phyloP scores from a whole-genome alignment of 2,797 vertebrate genomes.

The Syncerus caffer region DNA sequence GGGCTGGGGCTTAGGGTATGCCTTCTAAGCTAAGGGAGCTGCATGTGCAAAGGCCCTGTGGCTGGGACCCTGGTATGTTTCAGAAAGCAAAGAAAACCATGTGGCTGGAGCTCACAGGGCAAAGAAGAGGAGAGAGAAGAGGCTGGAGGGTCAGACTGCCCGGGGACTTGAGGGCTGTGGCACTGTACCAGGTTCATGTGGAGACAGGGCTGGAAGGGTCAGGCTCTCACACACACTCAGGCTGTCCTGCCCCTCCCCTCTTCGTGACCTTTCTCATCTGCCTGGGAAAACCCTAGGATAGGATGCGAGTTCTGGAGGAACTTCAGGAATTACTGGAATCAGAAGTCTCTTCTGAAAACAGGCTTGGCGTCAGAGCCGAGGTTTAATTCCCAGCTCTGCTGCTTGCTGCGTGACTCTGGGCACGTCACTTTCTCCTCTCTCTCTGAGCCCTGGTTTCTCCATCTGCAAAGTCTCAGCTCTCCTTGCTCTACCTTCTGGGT shows the following conservation, averaged over 20 bases:
- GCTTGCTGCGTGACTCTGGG: neutral
- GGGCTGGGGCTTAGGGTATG: neutral
- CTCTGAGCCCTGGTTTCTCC: neutral
- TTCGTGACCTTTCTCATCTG: neutral
- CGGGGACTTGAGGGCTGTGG: neutral
- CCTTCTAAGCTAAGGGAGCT: neutral
- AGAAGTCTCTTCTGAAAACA: neutral
- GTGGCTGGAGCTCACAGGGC: neutral
- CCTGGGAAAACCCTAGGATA: neutral
- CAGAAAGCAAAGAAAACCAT: neutral
- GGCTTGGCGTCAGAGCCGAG: neutral
- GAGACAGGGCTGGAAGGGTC: neutral
- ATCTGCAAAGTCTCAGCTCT: neutral
- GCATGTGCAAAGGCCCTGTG: neutral
- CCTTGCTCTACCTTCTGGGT: neutral
- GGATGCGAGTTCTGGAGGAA: neutral
- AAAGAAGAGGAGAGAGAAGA: neutral
- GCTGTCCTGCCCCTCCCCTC: neutral
- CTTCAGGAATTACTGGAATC: neutral
- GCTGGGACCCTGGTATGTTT: neutral
- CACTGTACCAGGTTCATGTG: neutral
- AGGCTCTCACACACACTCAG: neutral
- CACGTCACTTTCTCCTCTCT: neutral
- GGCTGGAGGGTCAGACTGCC: neutral
- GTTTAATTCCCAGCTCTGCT: neutral